Base-by-base conservation (phyloP, 2,113 vertebrate genomes). In the Monopterus albus region DNA sequence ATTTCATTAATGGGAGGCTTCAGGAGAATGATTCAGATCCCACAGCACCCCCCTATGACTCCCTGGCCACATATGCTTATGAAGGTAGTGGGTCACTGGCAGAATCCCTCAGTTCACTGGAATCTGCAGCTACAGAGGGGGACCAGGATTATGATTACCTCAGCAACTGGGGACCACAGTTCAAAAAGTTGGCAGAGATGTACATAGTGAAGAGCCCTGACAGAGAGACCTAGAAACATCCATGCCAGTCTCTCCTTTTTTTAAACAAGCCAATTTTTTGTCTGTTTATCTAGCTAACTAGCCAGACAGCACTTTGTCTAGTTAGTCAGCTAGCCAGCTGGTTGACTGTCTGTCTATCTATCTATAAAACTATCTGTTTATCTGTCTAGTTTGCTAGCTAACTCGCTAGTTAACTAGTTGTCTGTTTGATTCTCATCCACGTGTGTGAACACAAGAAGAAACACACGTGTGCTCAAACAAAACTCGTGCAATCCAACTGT, bases 111-210 rank as follows among this genome's bases (percentile, higher is more conserved):
- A 99, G 98, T 52, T 99, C 98, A 0, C 87, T 99, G 73, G 98
- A 98, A 61, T 99, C 98, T 0, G 92, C 92, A 2, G 95, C 95
- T 15, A 97, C 95, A 0, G 98, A 99, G 52, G 96, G 96, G 15
- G 98, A 99, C 92, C 98, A 99, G 72, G 97, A 96, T 70, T 99
- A 96, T 55, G 97, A 99, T 86, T 99, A 97, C 92, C 96, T 99
- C 81, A 95, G 94, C 82, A 95, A 95, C 76, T 99, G 98, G 98
- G 98, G 98, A 3, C 96, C 98, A 4, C 95, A 94, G 3, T 99
- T 99, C 58, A 96, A 96, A 69, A 99, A 98, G 93, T 75, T 99
- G 65, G 96, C 98, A 1, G 98, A 99, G 78, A 96, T 99, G 98
- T 99, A 99, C 12, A 96, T 97, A 67, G 97, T 95, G 35, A 96